These are phyloP conservation scores for Cladorhizidae sp. DNA, from an alignment of 37 sponge, comb jelly and placozoan genomes.

Conservation along the genomic window DNA sequence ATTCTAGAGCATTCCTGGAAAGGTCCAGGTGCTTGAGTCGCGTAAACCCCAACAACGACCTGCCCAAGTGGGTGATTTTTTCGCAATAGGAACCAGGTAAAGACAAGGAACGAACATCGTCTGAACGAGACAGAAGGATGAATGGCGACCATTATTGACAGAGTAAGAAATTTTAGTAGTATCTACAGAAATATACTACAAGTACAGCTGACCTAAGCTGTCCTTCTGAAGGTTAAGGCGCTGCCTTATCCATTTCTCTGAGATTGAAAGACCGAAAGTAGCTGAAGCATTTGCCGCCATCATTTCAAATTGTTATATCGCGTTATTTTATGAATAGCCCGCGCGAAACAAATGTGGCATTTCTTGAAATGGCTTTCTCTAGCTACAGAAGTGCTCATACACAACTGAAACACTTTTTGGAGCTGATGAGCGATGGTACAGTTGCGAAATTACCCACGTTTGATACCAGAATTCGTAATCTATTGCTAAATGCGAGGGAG, in stretches of 20 bases:
- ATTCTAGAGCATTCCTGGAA: conserved; percentile 82
- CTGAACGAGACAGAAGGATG: conserved; percentile 25
- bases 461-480: no score
- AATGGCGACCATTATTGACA: not conserved
- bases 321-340: no score
- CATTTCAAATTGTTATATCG: not conserved
- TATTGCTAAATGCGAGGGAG: no score
- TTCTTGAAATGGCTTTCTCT: no score
- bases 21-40: conserved; percentile 82
- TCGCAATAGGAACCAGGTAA: conserved; percentile 88
- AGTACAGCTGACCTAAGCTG: conserved; percentile 59
- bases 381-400: not conserved
- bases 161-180: not conserved
- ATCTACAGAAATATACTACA: no score
- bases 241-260: conserved; percentile 89
- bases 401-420: not conserved
- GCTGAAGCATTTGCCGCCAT: conserved; percentile 9
- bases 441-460: no score
- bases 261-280: conserved; percentile 22
- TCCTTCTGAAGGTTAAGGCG: conserved; percentile 61
- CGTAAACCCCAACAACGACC: conserved; percentile 75
- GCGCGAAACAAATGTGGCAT: no score
- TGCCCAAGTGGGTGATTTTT: conserved; percentile 79
- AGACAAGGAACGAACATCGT: conserved; percentile 72
- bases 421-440: not conserved